Percentiles rank a stretch among this genome's conserved stretches.
Conservation (phyloP, 1,140 invertebrate genomes). For the Aradophagus sp. region DNA sequence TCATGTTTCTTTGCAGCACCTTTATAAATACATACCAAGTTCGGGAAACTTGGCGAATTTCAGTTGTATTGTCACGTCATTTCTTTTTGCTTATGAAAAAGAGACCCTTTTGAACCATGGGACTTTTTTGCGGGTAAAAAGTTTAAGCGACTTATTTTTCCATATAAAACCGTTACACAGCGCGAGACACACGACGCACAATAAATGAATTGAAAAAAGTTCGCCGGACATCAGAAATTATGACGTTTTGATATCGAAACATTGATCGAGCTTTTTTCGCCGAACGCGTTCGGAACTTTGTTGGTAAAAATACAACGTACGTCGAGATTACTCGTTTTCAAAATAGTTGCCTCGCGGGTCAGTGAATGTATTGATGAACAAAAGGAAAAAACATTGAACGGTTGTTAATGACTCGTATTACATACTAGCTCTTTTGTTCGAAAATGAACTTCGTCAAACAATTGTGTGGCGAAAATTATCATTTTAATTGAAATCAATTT, state of each 20-base stretch:
- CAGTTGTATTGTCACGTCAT: constrained; percentile 31
- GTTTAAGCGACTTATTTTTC: constrained; percentile 46
- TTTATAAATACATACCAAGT: constrained; percentile 47
- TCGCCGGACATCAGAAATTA: constrained; percentile 28
- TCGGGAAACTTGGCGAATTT: constrained; percentile 34
- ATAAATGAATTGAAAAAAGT: constrained; percentile 29
- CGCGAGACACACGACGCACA: constrained; percentile 22
- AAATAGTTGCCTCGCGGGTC: too few species aligned
- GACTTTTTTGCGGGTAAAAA: constrained; percentile 39
- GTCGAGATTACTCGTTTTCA: too few species aligned
- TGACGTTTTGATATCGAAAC: constrained; percentile 28
- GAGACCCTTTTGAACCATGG: constrained; percentile 23
- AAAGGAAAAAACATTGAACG: too few species aligned
- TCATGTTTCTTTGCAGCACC: constrained; percentile 36
- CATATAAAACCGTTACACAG: constrained; percentile 41
- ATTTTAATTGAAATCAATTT: too few species aligned
- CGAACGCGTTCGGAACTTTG: too few species aligned
- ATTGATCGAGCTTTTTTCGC: constrained; percentile 16
- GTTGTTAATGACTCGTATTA: too few species aligned
- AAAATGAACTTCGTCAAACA: too few species aligned
- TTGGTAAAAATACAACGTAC: too few species aligned
- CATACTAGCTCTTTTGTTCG: too few species aligned
- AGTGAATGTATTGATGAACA: too few species aligned
- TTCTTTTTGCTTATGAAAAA: constrained; percentile 38
- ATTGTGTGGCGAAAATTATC: too few species aligned